phyloP scores from a whole-genome alignment of 2,113 vertebrate species.

The Puma concolor region DNA sequence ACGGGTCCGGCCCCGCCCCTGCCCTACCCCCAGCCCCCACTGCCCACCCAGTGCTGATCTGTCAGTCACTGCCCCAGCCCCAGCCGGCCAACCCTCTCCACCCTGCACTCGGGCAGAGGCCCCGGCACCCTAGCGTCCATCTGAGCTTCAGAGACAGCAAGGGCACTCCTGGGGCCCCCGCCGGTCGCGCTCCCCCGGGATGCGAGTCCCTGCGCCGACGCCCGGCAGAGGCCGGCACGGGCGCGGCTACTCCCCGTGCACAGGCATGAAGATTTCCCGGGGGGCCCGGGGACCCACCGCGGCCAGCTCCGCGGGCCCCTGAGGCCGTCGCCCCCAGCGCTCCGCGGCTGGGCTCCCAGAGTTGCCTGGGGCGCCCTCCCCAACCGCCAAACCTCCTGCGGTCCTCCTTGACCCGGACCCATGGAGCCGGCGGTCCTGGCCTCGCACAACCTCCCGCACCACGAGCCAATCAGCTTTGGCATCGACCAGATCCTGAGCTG shows the following conservation, averaged over 20 bases:
- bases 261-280: conserved; percentile 52
- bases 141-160: not conserved
- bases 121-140: conserved; percentile 26
- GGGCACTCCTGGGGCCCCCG: conserved; percentile 49
- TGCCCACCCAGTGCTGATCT: conserved; percentile 68
- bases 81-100: conserved; percentile 61
- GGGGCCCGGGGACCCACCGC: conserved; percentile 42
- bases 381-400: not conserved
- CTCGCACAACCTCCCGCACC: conserved; percentile 89
- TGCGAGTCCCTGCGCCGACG: conserved; percentile 54
- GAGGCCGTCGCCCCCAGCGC: conserved; percentile 11
- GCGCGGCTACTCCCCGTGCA: conserved; percentile 10
- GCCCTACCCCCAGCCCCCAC: conserved; percentile 68
- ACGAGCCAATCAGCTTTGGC: conserved; percentile 94
- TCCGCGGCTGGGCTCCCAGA: not conserved
- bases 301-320: conserved; percentile 44
- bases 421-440: conserved; percentile 92
- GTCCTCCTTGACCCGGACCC: conserved; percentile 14
- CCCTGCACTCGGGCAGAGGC: conserved; percentile 48
- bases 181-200: conserved; percentile 63
- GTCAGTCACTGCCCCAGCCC: conserved; percentile 76
- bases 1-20: conserved; percentile 76
- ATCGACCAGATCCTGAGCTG: conserved; percentile 96
- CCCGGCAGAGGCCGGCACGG: conserved; percentile 53
- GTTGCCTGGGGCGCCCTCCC: not conserved